These are phyloP conservation scores for Xylota sylvarum DNA, from an alignment of 2,888 invertebrate genomes.

Conservation along the genomic window DNA sequence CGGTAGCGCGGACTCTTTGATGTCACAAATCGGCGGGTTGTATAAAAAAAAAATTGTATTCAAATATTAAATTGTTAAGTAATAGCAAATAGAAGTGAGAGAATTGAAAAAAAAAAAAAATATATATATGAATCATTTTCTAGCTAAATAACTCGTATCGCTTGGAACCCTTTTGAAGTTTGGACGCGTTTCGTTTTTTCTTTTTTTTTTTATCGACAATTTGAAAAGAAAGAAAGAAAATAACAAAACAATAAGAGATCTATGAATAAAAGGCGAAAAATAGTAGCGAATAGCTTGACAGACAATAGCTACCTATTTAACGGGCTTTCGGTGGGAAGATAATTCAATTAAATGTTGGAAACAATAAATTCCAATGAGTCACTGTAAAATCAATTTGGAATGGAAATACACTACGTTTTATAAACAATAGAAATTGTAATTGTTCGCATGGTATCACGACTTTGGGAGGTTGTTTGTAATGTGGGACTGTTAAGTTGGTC, in stretches of 20 bases:
- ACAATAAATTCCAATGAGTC: conserved; percentile 53
- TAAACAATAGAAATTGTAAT: background rate
- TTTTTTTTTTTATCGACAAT: conserved; percentile 43
- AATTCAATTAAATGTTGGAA: conserved; percentile 50
- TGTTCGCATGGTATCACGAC: conserved; percentile 18
- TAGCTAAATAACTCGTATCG: conserved; percentile 29
- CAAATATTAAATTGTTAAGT: conserved; percentile 60
- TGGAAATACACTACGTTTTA: background rate
- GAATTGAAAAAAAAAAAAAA: conserved; percentile 28
- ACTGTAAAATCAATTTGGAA: conserved; percentile 19
- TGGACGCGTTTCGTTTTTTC: conserved; percentile 15
- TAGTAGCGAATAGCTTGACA: conserved; percentile 71
- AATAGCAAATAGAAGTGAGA: conserved; percentile 46
- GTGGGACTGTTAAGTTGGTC: background rate
- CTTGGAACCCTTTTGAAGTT: conserved; percentile 29
- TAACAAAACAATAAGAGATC: conserved; percentile 43
- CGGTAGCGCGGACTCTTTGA: conserved; percentile 62
- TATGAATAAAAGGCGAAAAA: conserved; percentile 61
- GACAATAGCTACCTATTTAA: conserved; percentile 71
- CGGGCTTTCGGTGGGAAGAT: conserved; percentile 50
- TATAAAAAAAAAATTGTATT: conserved; percentile 47
- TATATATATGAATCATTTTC: conserved; percentile 32
- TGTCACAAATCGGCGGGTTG: conserved; percentile 52
- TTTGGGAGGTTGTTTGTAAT: background rate
- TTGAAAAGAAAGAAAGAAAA: conserved; percentile 30